Conservation (phyloP, 1,140 invertebrate species). For the Bombyx mandarina region DNA sequence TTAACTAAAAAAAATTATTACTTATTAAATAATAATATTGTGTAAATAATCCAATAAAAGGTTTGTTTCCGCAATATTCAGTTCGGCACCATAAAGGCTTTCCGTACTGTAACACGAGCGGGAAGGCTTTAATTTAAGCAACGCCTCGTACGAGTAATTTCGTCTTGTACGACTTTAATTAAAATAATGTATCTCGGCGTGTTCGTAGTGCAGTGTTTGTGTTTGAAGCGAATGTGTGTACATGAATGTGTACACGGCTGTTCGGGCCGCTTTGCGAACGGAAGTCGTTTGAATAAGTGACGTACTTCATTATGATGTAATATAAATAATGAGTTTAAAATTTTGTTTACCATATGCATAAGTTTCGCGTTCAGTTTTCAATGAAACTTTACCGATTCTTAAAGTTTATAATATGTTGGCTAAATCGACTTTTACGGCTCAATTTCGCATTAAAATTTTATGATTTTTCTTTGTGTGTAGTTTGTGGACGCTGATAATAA, state of each 20-base stretch:
- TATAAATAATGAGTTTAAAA: no score
- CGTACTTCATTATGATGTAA: background rate
- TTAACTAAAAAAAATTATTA: no score
- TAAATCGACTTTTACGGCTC: no score
- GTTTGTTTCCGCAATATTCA: no score
- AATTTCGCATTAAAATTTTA: no score
- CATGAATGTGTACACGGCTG: background rate
- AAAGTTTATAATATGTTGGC: background rate
- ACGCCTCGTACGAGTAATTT: slow-evolving; percentile 11
- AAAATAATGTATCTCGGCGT: slow-evolving; percentile 13
- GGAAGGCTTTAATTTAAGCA: slow-evolving; percentile 12
- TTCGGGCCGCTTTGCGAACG: background rate
- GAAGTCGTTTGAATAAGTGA: background rate
- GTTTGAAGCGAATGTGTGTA: slow-evolving; percentile 3
- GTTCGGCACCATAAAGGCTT: no score
- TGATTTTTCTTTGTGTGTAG: no score
- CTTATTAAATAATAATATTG: no score
- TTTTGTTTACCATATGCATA: no score
- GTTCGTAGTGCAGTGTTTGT: slow-evolving; percentile 2
- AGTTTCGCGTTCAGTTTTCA: background rate
- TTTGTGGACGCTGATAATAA: no score
- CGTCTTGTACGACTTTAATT: slow-evolving; percentile 17
- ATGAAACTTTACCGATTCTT: background rate
- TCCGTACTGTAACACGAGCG: slow-evolving; percentile 7
- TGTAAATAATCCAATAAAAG: no score